Evolutionary conservation across 2,113 vertebrate genomes (phyloP).

Genomic region (Varanus salvator): DNA sequence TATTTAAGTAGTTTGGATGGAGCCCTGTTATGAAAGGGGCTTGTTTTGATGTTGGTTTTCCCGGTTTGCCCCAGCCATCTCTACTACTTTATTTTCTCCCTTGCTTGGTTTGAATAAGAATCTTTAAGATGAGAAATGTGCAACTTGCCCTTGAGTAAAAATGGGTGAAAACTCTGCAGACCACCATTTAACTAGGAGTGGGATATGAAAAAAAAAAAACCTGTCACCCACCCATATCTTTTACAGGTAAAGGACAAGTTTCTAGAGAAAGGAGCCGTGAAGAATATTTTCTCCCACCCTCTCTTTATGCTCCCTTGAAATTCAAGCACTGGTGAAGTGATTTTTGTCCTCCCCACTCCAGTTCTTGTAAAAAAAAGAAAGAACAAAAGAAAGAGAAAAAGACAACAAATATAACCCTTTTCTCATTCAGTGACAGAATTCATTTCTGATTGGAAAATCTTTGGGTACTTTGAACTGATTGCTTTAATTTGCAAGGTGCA

Average conservation of each 20-base stretch:
- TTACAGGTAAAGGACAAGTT: not conserved
- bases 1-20: not conserved
- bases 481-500: not conserved
- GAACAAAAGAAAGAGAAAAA: not conserved
- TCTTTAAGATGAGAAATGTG: slow-evolving; percentile 32
- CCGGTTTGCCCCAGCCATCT: not conserved
- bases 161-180: slow-evolving; percentile 20
- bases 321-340: slow-evolving; percentile 33
- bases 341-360: slow-evolving; percentile 44
- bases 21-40: not conserved
- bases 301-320: not conserved
- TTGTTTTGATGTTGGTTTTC: slow-evolving; percentile 7
- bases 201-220: not conserved
- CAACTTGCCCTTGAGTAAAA: slow-evolving; percentile 44
- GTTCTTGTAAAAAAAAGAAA: slow-evolving; percentile 63
- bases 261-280: not conserved
- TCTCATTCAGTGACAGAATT: slow-evolving; percentile 32
- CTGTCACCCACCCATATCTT: not conserved
- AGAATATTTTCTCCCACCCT: not conserved
- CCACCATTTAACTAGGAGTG: not conserved
- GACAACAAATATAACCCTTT: not conserved
- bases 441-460: slow-evolving; percentile 54
- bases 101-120: slow-evolving; percentile 46
- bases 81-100: not conserved
- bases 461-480: slow-evolving; percentile 44